These are phyloP conservation scores for Piaya cayana DNA, from an alignment of 2,113 vertebrate species.

Conservation along the genomic window DNA sequence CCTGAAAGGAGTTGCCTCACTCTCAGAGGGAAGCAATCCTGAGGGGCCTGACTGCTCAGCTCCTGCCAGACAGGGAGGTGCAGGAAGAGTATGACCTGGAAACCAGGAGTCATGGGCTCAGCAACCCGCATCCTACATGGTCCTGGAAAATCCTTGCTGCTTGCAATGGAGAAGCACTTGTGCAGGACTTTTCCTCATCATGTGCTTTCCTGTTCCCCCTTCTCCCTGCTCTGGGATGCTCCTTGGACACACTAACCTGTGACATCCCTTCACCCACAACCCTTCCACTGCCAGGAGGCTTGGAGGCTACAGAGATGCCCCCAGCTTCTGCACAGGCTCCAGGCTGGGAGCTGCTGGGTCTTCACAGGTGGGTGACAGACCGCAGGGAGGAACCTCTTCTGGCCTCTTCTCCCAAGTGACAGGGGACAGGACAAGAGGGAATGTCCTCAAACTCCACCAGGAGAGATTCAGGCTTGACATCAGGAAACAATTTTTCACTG, in stretches of 20 bases:
- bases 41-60: neutral
- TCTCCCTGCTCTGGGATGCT: neutral
- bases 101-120: neutral
- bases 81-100: neutral
- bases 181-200: neutral
- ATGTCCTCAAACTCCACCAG: no score
- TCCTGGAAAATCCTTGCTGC: neutral
- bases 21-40: neutral
- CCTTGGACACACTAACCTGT: no score
- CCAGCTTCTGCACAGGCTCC: fast-evolving
- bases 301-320: neutral
- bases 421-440: no score
- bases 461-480: no score
- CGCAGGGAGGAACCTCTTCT: neutral
- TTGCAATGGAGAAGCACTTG: neutral
- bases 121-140: neutral
- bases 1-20: neutral
- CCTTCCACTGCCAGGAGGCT: neutral
- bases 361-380: fast-evolving
- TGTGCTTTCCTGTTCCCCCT: neutral
- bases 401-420: no score
- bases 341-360: neutral
- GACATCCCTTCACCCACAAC: neutral
- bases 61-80: neutral
- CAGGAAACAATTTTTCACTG: no score